These are phyloP conservation scores for Halcyon malimbica DNA, from an alignment of 2,113 vertebrate genomes.

Conservation along the genomic window DNA sequence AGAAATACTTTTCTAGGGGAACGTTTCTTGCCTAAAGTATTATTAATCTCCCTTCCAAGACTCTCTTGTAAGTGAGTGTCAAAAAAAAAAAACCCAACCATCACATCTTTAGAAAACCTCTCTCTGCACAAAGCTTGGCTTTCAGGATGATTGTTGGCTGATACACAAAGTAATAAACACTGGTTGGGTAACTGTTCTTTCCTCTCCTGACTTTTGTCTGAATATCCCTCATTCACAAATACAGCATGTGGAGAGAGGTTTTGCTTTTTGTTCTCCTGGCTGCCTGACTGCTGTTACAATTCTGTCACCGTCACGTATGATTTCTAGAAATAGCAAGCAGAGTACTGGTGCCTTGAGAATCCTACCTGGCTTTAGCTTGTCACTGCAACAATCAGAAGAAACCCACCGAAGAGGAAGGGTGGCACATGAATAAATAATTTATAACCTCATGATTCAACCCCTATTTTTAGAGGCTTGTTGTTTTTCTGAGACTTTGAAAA, in stretches of 20 bases:
- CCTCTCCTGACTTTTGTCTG: neutral
- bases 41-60: neutral
- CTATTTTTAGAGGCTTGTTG: conserved; percentile 28
- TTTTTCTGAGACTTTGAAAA: conserved; percentile 22
- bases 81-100: neutral
- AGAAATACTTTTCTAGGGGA: neutral
- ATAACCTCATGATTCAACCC: neutral
- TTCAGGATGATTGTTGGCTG: neutral
- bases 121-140: neutral
- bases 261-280: neutral
- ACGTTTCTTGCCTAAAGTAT: neutral
- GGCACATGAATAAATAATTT: conserved; percentile 53
- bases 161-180: neutral
- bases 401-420: neutral
- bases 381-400: neutral
- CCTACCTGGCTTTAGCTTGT: neutral
- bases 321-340: conserved; percentile 16
- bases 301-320: neutral
- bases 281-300: neutral
- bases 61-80: neutral
- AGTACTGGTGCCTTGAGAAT: neutral
- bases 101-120: neutral
- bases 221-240: neutral
- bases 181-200: neutral
- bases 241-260: neutral